Base-by-base conservation (phyloP, 2,888 invertebrate species). In the Philopedon plagiatum region DNA sequence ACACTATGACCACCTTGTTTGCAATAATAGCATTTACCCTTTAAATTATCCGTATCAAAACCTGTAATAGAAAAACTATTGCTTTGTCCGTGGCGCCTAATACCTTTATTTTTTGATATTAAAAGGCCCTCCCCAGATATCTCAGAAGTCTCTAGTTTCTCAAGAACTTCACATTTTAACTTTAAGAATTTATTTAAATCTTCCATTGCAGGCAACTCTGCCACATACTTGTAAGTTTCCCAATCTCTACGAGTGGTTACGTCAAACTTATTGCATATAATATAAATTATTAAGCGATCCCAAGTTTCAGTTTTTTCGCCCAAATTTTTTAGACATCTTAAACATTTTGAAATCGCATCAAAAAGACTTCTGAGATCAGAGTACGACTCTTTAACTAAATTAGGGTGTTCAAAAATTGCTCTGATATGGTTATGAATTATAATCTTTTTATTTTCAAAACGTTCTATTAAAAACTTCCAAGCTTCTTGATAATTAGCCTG, bases 341-440 rank as follows among this genome's bases (percentile, higher is more conserved):
- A 57, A 62, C 74, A 41, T 51, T 72, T 73, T 18, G 44, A 51
- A 56, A 72, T 21, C 26, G 44, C 44, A 23, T 76, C 74, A 49
- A 29, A 67, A 19, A 76, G 39, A 32, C 64, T 72, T 57, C 76
- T 63, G 29, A 76, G 73, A 8, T 44, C 66, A 8, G 15, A 29
- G 62, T 71, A 66, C 2, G 62, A 70, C 39, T 74, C 69, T 49
- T 51, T 74, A 11, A 13, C n/a, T 11, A 74, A n/a, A 7, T 1
- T 54, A 15, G 62, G 57, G 39, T 73, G 41, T 23, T 73, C 68
- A 58, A 77, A 77, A 23, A 78, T 61, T 7, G 77, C 71, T 13
- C 71, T 73, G n/a, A 79, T 61, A 57, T 78, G 78, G 44, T 69
- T 75, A 49, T 77, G 58, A 34, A 78, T 65, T n/a, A 79, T 71